Evolutionary conservation across 2,113 vertebrate species (phyloP).

Genomic region (Camelus bactrianus): DNA sequence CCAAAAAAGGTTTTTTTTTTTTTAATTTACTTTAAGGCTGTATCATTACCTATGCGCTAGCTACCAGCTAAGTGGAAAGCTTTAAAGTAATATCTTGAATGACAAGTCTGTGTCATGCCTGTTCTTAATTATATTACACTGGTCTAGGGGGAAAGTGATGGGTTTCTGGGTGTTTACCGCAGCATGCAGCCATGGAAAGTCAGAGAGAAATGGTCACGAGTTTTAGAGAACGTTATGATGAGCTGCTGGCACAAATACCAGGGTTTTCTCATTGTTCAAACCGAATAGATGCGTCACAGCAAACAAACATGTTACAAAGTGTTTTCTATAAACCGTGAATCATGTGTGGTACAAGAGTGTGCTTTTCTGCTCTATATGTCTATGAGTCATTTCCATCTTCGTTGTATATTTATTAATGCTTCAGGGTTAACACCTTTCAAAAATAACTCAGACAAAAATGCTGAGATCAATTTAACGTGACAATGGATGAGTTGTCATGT

Average conservation of each 20-base stretch:
- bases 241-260: background rate
- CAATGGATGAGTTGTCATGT: background rate
- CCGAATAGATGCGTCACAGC: background rate
- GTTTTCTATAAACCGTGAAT: background rate
- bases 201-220: background rate
- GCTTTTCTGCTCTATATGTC: background rate
- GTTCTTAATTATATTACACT: background rate
- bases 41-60: background rate
- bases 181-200: background rate
- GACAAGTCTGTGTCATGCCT: background rate
- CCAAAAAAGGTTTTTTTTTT: background rate
- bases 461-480: background rate
- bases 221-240: background rate
- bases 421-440: slow-evolving; percentile 43
- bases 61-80: background rate
- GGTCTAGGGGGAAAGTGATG: background rate
- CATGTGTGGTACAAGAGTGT: background rate
- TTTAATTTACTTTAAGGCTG: background rate
- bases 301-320: background rate
- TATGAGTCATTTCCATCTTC: slow-evolving; percentile 54
- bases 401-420: background rate
- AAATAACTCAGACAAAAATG: slow-evolving; percentile 23
- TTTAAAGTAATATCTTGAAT: background rate
- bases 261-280: background rate
- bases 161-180: background rate